phyloP scores from a whole-genome alignment of 2,113 vertebrate species.

The Castor canadensis region DNA sequence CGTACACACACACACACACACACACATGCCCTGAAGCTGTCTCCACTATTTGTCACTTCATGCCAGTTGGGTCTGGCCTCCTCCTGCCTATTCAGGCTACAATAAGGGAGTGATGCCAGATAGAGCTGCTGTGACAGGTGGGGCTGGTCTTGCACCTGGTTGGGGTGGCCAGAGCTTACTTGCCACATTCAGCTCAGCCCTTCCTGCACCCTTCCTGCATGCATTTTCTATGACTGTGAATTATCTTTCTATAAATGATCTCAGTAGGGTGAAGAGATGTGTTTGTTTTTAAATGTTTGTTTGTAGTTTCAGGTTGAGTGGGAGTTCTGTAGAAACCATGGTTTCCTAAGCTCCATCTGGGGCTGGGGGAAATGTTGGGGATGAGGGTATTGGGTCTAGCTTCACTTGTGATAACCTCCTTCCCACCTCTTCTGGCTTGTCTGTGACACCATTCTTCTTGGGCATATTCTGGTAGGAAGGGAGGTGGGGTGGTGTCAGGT shows the following conservation, averaged over 20 bases:
- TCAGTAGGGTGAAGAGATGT: neutral
- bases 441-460: neutral
- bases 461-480: neutral
- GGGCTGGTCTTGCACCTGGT: neutral
- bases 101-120: neutral
- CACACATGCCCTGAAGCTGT: neutral
- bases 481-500: neutral
- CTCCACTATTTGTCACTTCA: neutral
- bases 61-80: neutral
- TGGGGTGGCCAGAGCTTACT: neutral
- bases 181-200: neutral
- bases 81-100: neutral
- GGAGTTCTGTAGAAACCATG: neutral
- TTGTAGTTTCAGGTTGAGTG: neutral
- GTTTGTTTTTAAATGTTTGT: neutral
- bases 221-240: neutral
- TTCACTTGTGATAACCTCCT: neutral
- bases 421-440: neutral
- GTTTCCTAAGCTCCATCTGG: neutral
- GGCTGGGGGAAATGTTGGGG: neutral
- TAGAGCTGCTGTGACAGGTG: neutral
- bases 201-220: neutral
- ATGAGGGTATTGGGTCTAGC: neutral
- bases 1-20: neutral
- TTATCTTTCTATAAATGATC: neutral